Conservation (phyloP, 2,797 vertebrate genomes). For the Paratrypauchen microcephalus region DNA sequence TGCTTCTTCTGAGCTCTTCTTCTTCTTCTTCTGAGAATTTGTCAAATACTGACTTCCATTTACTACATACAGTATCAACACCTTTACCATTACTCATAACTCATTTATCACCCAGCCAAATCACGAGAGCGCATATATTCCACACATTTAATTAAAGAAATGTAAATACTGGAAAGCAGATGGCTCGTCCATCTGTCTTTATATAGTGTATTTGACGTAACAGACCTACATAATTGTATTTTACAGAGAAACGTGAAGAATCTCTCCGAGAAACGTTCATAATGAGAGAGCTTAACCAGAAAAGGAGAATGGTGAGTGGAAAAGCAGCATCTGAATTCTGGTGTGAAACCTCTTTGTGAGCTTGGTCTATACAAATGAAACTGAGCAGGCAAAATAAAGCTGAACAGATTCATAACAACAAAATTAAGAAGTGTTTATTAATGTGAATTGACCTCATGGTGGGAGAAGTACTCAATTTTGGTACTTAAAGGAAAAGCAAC, state of each 20-base stretch:
- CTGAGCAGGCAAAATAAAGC: too few species aligned
- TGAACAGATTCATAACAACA: too few species aligned
- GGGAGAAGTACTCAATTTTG: too few species aligned
- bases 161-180: slow-evolving; percentile 35
- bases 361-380: too few species aligned
- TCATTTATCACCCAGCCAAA: slow-evolving; percentile 7
- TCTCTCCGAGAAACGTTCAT: background rate
- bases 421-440: too few species aligned
- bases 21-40: too few species aligned
- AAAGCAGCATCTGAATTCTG: too few species aligned
- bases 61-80: slow-evolving; percentile 1
- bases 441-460: too few species aligned
- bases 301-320: too few species aligned
- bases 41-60: slow-evolving; percentile 16
- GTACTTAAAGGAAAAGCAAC: too few species aligned
- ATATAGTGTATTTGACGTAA: background rate
- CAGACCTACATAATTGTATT: background rate
- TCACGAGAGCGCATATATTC: slow-evolving; percentile 3
- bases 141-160: slow-evolving; percentile 38
- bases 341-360: too few species aligned
- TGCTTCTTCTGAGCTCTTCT: slow-evolving; percentile 45
- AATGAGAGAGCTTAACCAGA: too few species aligned
- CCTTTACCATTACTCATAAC: slow-evolving; percentile 17
- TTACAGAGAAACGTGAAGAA: background rate
- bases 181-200: slow-evolving; percentile 9